These are phyloP conservation scores for Aphodius granarius DNA, from an alignment of 2,888 invertebrate species.

Conservation along the genomic window DNA sequence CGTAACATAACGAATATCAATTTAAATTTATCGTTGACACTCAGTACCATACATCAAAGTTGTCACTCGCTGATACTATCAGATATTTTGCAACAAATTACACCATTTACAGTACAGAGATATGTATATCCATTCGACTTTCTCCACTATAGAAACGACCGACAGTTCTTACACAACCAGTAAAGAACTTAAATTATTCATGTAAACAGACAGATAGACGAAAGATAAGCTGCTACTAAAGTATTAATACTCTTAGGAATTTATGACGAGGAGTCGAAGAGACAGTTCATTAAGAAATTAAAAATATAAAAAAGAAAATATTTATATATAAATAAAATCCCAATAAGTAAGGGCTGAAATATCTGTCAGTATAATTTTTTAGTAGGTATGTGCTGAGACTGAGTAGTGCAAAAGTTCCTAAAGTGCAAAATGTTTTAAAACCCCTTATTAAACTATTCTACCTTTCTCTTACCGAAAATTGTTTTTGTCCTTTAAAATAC, in stretches of 20 bases:
- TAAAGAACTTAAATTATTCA: not conserved
- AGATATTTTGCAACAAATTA: not conserved
- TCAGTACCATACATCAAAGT: not conserved
- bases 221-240: not conserved
- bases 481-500: no score
- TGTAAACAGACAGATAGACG: not conserved
- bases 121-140: not conserved
- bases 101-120: not conserved
- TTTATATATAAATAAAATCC: no score
- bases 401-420: no score
- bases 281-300: no score
- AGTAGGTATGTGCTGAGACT: no score
- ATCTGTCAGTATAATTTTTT: no score
- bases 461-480: no score
- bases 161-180: not conserved
- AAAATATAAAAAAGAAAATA: no score
- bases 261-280: no score
- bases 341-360: no score
- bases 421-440: no score
- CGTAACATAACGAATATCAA: not conserved
- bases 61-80: not conserved
- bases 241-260: not conserved
- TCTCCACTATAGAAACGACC: not conserved
- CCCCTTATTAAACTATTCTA: no score
- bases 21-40: not conserved